Base-by-base conservation (phyloP, 2,113 vertebrate species). In the Aviceda subcristata region DNA sequence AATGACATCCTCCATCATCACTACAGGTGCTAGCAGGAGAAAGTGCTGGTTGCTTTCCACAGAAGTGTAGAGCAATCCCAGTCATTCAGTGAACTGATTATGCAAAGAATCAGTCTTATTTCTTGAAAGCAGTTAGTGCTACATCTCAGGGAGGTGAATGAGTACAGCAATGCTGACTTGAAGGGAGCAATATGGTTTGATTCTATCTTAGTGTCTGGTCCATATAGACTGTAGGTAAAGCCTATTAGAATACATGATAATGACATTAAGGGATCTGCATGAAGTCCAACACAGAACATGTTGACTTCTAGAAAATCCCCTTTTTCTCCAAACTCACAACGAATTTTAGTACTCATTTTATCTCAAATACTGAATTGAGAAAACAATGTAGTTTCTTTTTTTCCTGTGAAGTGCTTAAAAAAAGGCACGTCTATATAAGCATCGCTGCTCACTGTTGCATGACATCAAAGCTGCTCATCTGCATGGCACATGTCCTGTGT, bases 351-450 rank as follows among this genome's bases (percentile, higher is more conserved):
- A 6, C 20, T 82, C 3, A 27, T 88, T 95, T 90, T 79, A 15
- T 80, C 56, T 94, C n/a, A 69, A 53, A 53, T 88, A 76, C 11
- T 14, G 26, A 29, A 71, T 32, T 69, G 38, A 83, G 34, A 30
- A 59, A 77, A 67, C 20, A 46, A 50, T 1, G 5, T 43, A 0
- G 43, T 68, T 36, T 56, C n/a, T 72, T 68, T 10, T 77, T 83
- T 68, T 80, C 41, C 12, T 50, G 26, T n/a, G 56, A 86, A 66
- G 11, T 48, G 26, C 24, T 87, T 82, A 36, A 82, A 86, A 82
- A 73, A 56, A 59, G 23, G 9, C 55, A 39, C 0, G 0, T 71
- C 29, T 67, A 4, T 0, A 0, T 77, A 63, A 86, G 29, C n/a
- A 36, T n/a, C 1, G 1, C 24, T 84, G 64, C 43, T 78, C 14